phyloP scores from a whole-genome alignment of 2,113 vertebrate species.

The Ciconia stormi region DNA sequence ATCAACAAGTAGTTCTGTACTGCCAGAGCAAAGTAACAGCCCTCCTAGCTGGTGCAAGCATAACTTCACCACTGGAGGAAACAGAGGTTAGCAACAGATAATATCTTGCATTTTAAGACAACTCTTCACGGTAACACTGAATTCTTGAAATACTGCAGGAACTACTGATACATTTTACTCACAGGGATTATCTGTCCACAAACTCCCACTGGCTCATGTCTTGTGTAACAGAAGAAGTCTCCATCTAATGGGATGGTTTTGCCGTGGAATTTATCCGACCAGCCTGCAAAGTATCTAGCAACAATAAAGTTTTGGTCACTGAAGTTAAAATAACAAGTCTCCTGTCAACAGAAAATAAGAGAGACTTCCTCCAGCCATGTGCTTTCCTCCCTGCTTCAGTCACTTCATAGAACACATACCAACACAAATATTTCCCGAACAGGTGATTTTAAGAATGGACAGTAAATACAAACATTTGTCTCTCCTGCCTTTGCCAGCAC shows the following conservation, averaged over 20 bases:
- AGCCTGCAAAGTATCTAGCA: conserved; percentile 90
- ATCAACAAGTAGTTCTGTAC: background rate
- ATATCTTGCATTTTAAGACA: background rate
- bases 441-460: background rate
- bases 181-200: conserved; percentile 98
- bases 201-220: conserved; percentile 92
- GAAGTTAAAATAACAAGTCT: background rate
- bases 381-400: background rate
- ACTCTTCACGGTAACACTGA: background rate
- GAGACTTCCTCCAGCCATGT: background rate
- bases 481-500: background rate
- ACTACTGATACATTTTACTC: conserved; percentile 20
- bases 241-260: conserved; percentile 95
- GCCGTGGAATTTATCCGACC: conserved; percentile 95
- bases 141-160: background rate
- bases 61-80: background rate
- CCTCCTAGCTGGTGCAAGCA: background rate
- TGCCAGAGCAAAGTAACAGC: background rate
- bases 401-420: background rate
- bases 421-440: background rate
- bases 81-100: background rate
- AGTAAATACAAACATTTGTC: background rate
- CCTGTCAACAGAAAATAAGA: background rate
- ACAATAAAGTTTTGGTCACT: background rate
- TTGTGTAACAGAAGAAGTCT: conserved; percentile 93